These are phyloP conservation scores for Podocnemis expansa DNA, from an alignment of 2,113 vertebrate genomes.

Conservation along the genomic window DNA sequence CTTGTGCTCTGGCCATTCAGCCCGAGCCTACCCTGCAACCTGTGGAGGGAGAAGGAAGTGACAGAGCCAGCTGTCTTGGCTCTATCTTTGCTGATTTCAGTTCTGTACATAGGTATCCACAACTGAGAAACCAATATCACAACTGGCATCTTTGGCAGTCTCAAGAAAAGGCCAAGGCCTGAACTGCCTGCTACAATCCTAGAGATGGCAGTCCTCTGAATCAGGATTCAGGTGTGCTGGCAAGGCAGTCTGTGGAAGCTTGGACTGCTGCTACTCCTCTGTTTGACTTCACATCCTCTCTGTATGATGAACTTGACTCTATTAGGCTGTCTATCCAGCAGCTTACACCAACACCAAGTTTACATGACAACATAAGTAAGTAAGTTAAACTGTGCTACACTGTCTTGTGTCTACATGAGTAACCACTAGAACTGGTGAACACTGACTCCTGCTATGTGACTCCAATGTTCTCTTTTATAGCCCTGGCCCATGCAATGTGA, in stretches of 20 bases:
- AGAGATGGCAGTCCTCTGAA: background rate
- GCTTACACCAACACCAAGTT: background rate
- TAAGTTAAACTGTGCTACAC: background rate
- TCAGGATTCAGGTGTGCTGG: background rate
- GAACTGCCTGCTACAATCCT: background rate
- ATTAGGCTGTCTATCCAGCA: background rate
- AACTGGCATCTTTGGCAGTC: background rate
- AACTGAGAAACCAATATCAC: background rate
- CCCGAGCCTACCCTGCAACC: background rate
- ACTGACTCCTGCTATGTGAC: background rate
- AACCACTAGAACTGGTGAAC: background rate
- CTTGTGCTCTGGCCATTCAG: background rate
- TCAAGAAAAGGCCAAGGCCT: background rate
- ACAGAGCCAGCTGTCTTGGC: rapidly evolving
- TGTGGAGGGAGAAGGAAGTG: background rate
- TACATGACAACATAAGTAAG: background rate
- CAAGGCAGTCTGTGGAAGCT: background rate
- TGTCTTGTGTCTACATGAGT: background rate
- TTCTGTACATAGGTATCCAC: background rate
- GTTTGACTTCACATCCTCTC: background rate
- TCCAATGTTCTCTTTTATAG: background rate
- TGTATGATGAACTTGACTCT: background rate
- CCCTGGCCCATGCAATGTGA: background rate
- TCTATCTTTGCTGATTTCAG: background rate
- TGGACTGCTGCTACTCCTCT: background rate